phyloP scores from a whole-genome alignment of 2,888 invertebrate species.

The Ephialtes manifestator region DNA sequence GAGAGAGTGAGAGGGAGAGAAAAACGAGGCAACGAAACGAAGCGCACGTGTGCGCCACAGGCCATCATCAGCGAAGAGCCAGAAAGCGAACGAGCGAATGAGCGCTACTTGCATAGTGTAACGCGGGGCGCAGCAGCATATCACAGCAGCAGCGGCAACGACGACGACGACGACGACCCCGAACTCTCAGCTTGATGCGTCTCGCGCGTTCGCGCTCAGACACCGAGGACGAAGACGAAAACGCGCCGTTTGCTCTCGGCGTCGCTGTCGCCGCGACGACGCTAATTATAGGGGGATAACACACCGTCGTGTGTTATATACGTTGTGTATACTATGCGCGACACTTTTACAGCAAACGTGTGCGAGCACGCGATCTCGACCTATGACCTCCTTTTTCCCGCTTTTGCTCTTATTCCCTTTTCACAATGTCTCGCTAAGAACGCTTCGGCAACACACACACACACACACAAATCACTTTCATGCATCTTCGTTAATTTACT shows the following conservation, averaged over 20 bases:
- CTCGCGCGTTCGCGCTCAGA: conserved; percentile 54
- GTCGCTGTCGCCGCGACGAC: conserved; percentile 57
- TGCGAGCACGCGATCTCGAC: conserved; percentile 47
- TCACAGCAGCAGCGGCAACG: background rate
- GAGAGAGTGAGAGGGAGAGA: conserved; percentile 15
- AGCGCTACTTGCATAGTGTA: conserved; percentile 23
- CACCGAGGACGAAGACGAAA: conserved; percentile 55
- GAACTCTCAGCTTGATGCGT: conserved; percentile 25
- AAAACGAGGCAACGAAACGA: background rate
- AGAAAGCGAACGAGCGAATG: conserved; percentile 53
- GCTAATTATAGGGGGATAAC: conserved; percentile 65
- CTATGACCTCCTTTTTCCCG: conserved; percentile 53
- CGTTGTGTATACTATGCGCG: conserved; percentile 7
- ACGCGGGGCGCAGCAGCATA: conserved; percentile 4
- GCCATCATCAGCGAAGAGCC: conserved; percentile 42
- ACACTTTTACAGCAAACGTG: conserved; percentile 33
- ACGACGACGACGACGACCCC: conserved; percentile 40
- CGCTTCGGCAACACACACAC: background rate
- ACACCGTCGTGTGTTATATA: conserved; percentile 11
- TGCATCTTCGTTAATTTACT: conserved; percentile 2
- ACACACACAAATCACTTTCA: background rate
- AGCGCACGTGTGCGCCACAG: conserved; percentile 66
- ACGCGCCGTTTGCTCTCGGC: conserved; percentile 10
- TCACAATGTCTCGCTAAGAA: conserved; percentile 15
- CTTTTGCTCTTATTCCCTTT: background rate